Evolutionary conservation across 2,113 vertebrate genomes (phyloP), one percentile per base, ranked within the genome.

Genomic region (Oreochromis tanganicae): DNA sequence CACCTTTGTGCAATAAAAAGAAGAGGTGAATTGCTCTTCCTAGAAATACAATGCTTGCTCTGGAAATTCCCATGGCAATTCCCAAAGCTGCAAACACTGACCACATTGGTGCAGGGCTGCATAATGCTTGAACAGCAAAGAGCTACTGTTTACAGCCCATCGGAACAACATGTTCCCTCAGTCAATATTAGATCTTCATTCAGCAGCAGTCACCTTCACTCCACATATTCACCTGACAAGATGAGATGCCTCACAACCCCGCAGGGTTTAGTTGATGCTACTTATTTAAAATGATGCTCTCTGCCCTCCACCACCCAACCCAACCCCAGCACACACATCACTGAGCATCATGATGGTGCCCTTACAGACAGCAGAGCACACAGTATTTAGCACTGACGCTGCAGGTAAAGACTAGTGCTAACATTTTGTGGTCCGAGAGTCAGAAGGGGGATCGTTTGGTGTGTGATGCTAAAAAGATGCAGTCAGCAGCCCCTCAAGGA

Each of bases 81-180:
- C 36, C 14, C 41, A 80, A 48, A 57, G 56, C 75, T 9, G 38
- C 48, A 52, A 32, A 66, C 82, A 56, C 55, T 5, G 27, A 43
- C 32, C 36, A 41, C 21, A 41, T 73, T 46, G 66, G 55, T 88
- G 85, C 85, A 87, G 38, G 68, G 85, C 34, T 61, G 81, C 78
- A 85, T 7, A 3, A 54, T 32, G 36, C 55, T 71, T 73, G 59
- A 78, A 32, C 38, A 85, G 85, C 73, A 73, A 41, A 68, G 68
- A 7, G 17, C 14, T 10, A 68, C 27, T 82, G 24, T 63, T 54
- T 46, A 66, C 46, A 32, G 14, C 82, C 48, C 16, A 87, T 29
- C 66, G 78, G 93, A 83, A 93, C 93, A 91, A 7, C 4, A 24
- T 93, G 92, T 95, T 86, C 91, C 82, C 82, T 79, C 88, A 21